Evolutionary conservation across 2,113 vertebrate species (phyloP), one percentile per base, ranked within the genome.

Genomic region (Lethenteron camtschaticum): DNA sequence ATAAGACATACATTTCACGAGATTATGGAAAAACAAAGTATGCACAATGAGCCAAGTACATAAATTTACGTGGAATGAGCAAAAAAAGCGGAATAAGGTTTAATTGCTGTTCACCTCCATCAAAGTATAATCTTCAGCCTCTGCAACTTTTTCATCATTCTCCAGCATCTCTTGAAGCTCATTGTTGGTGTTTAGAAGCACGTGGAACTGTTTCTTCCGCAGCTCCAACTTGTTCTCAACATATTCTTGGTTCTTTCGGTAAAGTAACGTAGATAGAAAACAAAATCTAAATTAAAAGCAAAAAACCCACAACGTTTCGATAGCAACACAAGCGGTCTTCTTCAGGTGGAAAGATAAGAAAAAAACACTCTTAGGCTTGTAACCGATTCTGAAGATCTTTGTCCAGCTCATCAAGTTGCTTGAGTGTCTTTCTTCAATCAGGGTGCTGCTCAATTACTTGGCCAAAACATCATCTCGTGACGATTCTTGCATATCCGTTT

Each of bases 401-500:
- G 73, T 90, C 92, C 73, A 99, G 83, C 6, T 89, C 85, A 74
- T 91, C 88, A 56, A 99, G 80, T 74, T 95, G 90, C 75, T 90
- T 89, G 70, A 99, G 57, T 9, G 94, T 99, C 79, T 95, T 86
- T 70, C 96, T 91, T 66, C 92, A 83, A 78, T 99, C 90, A 73
- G 94, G 94, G 72, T 96, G 94, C 73, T 89, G 87, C 74, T 96
- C 87, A 74, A 99, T 99, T 68, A 6, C 96, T 92, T 96, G 68
- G 94, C 92, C 77, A 99, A 82, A 56, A 89, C 89, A 75, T 99
- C 94, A 69, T 99, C 75, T 96, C 94, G 80, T 99, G 92, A 1
- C 94, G 89, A 79, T 99, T 99, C 79, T 99, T 97, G 71, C 92
- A 78, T 81, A 99, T 89, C 77, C 94, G 83, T 79, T 99, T 99